phyloP scores from a whole-genome alignment of 2,888 invertebrate genomes.

The Ptychoptera albimana region DNA sequence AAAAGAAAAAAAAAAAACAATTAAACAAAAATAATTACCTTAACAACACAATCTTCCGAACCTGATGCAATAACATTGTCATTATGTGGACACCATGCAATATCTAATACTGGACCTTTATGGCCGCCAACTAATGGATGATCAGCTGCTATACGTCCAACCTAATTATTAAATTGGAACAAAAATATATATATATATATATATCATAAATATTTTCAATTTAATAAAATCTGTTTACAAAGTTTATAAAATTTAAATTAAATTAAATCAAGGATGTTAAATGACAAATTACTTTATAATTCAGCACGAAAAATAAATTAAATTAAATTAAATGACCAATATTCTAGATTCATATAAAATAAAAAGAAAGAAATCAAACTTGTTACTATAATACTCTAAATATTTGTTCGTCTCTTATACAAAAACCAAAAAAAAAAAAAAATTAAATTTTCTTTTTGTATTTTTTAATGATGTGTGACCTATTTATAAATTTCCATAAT shows the following conservation, averaged over 20 bases:
- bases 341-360: no score
- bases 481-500: conserved; percentile 13
- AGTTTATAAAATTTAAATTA: no score
- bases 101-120: conserved; percentile 90
- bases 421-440: no score
- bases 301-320: no score
- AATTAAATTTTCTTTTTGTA: no score
- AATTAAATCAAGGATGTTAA: no score
- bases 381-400: no score
- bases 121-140: conserved; percentile 92
- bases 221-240: neutral
- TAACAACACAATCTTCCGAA: conserved; percentile 93
- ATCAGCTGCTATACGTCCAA: conserved; percentile 86
- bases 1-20: neutral
- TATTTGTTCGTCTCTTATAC: no score
- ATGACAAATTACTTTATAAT: no score
- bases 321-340: no score
- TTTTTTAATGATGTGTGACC: conserved; percentile 6
- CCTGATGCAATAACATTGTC: conserved; percentile 96
- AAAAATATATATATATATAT: neutral
- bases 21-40: conserved; percentile 31
- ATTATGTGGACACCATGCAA: conserved; percentile 97
- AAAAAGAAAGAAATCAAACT: no score
- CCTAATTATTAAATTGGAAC: conserved; percentile 37
- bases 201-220: neutral